Evolutionary conservation across 2,888 invertebrate species (phyloP).

Genomic region (Zootermopsis nevadensis): DNA sequence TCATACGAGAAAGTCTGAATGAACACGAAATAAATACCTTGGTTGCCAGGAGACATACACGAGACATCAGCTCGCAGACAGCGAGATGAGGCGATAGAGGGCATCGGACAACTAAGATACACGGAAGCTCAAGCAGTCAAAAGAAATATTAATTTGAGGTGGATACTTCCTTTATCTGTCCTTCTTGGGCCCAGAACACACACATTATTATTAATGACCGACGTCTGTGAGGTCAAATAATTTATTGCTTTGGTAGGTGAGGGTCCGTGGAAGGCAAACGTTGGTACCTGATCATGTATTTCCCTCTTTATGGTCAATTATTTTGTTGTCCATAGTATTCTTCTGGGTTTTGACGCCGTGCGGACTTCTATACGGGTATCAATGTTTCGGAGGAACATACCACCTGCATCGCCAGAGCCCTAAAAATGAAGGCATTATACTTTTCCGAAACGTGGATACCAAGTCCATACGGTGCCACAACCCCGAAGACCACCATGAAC

Average conservation of each 20-base stretch:
- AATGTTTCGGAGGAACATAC: too few relatives aligned
- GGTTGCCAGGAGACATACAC: neutral
- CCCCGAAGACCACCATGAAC: too few relatives aligned
- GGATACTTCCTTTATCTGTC: conserved; percentile 24
- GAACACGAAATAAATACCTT: neutral
- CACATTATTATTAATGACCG: conserved; percentile 27
- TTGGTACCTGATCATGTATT: neutral
- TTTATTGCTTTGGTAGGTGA: neutral
- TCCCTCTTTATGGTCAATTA: neutral
- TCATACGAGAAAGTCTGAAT: neutral
- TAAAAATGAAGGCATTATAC: too few relatives aligned
- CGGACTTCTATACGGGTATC: too few relatives aligned
- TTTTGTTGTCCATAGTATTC: too few relatives aligned
- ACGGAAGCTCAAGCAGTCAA: conserved; percentile 31
- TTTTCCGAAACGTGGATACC: too few relatives aligned
- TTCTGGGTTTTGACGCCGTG: too few relatives aligned
- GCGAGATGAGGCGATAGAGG: neutral
- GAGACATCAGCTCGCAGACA: neutral
- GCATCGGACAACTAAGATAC: neutral
- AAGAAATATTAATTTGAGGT: conserved; percentile 13
- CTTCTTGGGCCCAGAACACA: neutral
- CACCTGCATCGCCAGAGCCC: too few relatives aligned
- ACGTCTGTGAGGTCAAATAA: neutral
- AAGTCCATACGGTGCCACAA: too few relatives aligned
- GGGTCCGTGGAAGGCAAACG: neutral